Evolutionary conservation across 2,888 invertebrate genomes (phyloP).

Genomic region (Sinotaia quadrata): DNA sequence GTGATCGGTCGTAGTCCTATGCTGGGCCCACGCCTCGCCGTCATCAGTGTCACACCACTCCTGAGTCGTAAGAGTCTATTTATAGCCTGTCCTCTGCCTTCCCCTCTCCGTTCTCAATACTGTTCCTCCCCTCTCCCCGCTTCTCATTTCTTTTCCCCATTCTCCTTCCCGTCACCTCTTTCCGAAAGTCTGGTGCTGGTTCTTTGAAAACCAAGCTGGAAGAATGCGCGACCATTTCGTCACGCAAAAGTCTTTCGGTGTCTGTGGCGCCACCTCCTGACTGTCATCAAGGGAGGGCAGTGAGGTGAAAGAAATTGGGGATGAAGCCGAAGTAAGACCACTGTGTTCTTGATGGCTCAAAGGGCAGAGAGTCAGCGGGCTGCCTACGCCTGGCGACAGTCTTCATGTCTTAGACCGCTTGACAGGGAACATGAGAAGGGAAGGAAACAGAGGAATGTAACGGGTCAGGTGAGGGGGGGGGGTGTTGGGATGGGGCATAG

Average conservation of each 20-base stretch:
- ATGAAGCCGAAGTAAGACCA: too few relatives aligned
- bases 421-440: neutral
- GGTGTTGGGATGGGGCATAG: neutral
- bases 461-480: neutral
- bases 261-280: neutral
- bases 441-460: neutral
- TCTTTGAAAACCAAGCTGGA: neutral
- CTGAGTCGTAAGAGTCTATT: too few relatives aligned
- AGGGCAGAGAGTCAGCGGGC: too few relatives aligned
- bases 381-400: too few relatives aligned
- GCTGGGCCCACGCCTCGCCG: too few relatives aligned
- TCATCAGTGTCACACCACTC: too few relatives aligned
- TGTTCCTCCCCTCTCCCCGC: too few relatives aligned
- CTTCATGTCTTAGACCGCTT: neutral
- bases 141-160: too few relatives aligned
- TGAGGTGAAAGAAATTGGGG: neutral
- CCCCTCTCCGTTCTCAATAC: too few relatives aligned
- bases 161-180: too few relatives aligned
- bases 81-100: too few relatives aligned
- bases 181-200: neutral
- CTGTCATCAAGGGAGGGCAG: neutral
- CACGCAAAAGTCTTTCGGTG: neutral
- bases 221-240: neutral
- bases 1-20: too few relatives aligned
- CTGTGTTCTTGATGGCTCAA: neutral